Percentiles rank a stretch among this genome's conserved stretches.
These are phyloP conservation scores for Lophochroa leadbeateri DNA, from an alignment of 2,113 vertebrate species.

Conservation along the genomic window DNA sequence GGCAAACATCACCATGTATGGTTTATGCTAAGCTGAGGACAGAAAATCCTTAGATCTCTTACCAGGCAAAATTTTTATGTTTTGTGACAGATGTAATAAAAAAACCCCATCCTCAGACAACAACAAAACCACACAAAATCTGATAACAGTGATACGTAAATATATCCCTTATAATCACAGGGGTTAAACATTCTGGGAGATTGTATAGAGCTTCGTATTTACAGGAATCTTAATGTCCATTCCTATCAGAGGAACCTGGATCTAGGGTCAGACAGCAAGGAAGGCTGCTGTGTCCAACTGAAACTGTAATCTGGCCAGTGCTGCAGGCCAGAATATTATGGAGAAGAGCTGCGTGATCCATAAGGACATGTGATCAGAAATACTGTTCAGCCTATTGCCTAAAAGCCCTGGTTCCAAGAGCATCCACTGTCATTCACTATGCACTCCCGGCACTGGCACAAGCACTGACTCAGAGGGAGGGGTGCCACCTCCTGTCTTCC, in stretches of 20 bases:
- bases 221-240: neutral
- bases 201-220: slow-evolving; percentile 9
- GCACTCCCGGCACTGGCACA: rapidly evolving
- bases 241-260: neutral
- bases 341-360: neutral
- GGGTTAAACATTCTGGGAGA: neutral
- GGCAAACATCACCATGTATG: neutral
- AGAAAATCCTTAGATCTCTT: slow-evolving; percentile 28
- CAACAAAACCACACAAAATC: neutral
- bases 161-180: neutral
- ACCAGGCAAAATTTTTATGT: neutral
- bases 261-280: neutral
- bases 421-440: neutral
- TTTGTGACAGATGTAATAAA: neutral
- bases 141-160: neutral
- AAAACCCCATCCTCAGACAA: rapidly evolving
- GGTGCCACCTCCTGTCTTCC: neutral
- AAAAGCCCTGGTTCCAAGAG: neutral
- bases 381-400: neutral
- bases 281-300: neutral
- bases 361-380: neutral
- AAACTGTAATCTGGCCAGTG: neutral
- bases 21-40: neutral
- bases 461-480: neutral
- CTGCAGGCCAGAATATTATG: neutral